phyloP scores from a whole-genome alignment of 2,797 vertebrate genomes.

The Graptemys geographica region DNA sequence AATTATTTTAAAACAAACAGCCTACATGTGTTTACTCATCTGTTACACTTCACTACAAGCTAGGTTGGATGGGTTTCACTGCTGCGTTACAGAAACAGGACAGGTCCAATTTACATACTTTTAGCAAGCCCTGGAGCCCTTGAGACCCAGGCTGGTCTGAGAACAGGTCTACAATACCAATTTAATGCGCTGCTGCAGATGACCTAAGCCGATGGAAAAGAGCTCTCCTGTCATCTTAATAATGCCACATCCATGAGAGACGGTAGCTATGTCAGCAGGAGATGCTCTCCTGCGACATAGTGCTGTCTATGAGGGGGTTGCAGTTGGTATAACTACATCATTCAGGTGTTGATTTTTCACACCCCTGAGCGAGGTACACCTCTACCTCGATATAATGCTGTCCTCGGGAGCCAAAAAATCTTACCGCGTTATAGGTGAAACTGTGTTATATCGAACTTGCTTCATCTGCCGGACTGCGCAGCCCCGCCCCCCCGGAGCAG shows the following conservation, averaged over 20 bases:
- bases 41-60: accelerated
- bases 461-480: too few relatives aligned
- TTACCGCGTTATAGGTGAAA: too few relatives aligned
- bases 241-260: neutral
- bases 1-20: too few relatives aligned
- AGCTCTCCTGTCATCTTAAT: neutral
- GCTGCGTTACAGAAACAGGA: neutral
- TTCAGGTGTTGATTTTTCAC: neutral
- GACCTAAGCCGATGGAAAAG: neutral
- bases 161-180: too few relatives aligned
- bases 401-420: too few relatives aligned
- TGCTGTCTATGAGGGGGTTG: too few relatives aligned
- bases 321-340: too few relatives aligned
- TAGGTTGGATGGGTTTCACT: neutral
- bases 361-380: neutral
- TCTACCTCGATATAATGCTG: too few relatives aligned
- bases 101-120: neutral
- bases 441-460: too few relatives aligned
- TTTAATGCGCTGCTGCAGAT: neutral
- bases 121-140: too few relatives aligned
- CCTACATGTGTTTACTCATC: neutral
- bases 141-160: too few relatives aligned
- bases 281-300: neutral
- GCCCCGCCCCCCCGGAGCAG: too few relatives aligned
- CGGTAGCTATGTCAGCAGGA: neutral